These are phyloP conservation scores for Minunthozetes semirufus DNA, from an alignment of 2,888 invertebrate genomes.

Conservation along the genomic window DNA sequence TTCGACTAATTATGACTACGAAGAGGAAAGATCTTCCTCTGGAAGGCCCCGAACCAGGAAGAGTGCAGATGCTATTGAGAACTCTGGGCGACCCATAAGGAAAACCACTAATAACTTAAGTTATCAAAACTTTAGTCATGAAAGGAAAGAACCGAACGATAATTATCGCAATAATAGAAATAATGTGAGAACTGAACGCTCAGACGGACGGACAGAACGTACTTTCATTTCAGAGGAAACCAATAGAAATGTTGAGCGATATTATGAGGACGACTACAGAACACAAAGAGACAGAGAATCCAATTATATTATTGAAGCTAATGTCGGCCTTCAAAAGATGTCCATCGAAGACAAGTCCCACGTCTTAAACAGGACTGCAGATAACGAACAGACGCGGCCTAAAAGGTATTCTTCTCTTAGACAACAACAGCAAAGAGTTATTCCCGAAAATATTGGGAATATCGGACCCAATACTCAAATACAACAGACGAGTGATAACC, in stretches of 20 bases:
- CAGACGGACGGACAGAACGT: not conserved
- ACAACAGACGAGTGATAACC: not conserved
- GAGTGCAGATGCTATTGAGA: constrained; percentile 5
- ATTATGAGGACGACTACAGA: not conserved
- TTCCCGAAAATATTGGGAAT: constrained; percentile 7
- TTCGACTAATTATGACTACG: not conserved
- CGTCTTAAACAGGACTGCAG: not conserved
- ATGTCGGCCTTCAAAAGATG: constrained; percentile 10
- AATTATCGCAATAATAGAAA: constrained; percentile 25
- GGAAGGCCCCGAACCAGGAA: constrained; percentile 34
- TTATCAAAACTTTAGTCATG: constrained; percentile 1
- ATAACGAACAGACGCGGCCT: constrained; percentile 49
- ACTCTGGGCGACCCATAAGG: constrained; percentile 32
- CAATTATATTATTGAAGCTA: constrained; percentile 18
- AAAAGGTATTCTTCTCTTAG: constrained; percentile 64
- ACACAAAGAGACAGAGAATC: not conserved
- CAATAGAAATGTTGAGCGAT: not conserved
- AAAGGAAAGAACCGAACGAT: constrained; percentile 12
- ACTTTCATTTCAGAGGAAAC: constrained; percentile 10
- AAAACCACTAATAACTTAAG: constrained; percentile 20
- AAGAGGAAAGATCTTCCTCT: constrained; percentile 26
- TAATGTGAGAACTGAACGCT: not conserved
- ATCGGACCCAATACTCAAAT: not conserved
- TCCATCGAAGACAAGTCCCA: constrained; percentile 25
- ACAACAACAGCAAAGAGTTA: constrained; percentile 49